Evolutionary conservation across 2,888 invertebrate species (phyloP), one percentile per base, ranked within the genome.

Genomic region (Tanytarsus gracilentus): DNA sequence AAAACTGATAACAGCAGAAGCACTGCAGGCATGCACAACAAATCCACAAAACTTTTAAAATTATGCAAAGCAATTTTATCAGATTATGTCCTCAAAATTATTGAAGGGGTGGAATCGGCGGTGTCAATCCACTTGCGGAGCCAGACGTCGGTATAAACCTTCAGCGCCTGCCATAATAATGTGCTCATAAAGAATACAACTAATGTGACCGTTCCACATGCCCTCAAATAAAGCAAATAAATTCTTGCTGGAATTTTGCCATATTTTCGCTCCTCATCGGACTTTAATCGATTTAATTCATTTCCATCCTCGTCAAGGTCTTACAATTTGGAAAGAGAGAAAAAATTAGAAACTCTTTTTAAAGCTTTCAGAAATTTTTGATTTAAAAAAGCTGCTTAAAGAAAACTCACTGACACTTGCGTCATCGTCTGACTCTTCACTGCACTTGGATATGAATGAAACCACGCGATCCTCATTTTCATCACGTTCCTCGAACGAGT

Each of bases 131-230:
- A 85, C 62, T 76, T 72, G 52, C 84, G 81, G 51, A 90, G 78
- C 85, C 88, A 88, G 69, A 83, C 81, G 74, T 90, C 89, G 11
- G 85, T 84, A 61, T 79, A 81, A 50, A 88, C 79, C 58, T 85
- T 78, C 63, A 86, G 73, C 58, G 77, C 79, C 72, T 90, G 87
- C 74, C 85, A 84, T 55, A 77, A 74, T 56, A 82, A 69, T 64
- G 87, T 83, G 8, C 84, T 78, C 61, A 76, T 69, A 66, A 85
- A 75, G 71, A 84, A 86, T 63, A 78, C 70, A 33, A 77, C 69
- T 62, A 83, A 82, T 70, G 84, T 78, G 68, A 79, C 62, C 69
- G 79, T 69, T 23, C 79, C 80, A 67, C 82, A 86, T 1, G 86
- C 81, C 61, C 77, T 78, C 53, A 82, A 74, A 71, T 89, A 90